These are phyloP conservation scores for Pomacea maculata DNA, from an alignment of 1,140 invertebrate genomes.

Conservation along the genomic window DNA sequence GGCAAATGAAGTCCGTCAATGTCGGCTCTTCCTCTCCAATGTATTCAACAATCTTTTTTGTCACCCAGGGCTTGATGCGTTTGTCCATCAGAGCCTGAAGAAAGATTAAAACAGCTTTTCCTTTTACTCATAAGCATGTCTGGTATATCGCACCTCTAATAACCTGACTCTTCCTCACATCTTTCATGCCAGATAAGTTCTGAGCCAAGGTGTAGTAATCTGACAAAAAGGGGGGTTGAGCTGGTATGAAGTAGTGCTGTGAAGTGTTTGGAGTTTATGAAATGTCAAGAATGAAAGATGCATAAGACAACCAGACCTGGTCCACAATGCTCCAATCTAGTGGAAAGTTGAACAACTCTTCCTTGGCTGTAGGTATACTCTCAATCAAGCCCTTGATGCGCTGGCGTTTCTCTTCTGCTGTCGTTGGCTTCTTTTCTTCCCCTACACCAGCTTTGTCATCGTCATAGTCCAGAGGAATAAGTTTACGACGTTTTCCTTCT, in stretches of 20 bases:
- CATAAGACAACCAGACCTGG: constrained; percentile 68
- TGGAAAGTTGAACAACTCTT: constrained; percentile 91
- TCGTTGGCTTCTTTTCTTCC: constrained; percentile 61
- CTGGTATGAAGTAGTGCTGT: no score
- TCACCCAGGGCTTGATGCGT: constrained; percentile 98
- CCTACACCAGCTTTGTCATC: constrained; percentile 54
- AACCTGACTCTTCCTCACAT: no score
- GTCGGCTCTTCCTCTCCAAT: constrained; percentile 99
- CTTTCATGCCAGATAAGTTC: no score
- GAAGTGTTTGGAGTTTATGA: no score
- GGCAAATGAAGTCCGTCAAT: constrained; percentile 98
- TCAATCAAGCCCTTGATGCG: constrained; percentile 97
- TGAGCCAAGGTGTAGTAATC: no score
- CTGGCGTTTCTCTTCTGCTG: constrained; percentile 89
- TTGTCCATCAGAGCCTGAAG: constrained; percentile 88
- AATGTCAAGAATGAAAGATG: no score
- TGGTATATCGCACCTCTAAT: no score
- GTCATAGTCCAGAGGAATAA: constrained; percentile 78
- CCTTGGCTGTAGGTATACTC: constrained; percentile 97
- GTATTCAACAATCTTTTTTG: constrained; percentile 99
- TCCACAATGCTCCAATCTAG: constrained; percentile 91
- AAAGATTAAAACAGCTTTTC: constrained; percentile 6
- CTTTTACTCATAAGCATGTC: no score
- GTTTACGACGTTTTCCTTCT: constrained; percentile 79
- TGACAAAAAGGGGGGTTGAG: no score